phyloP scores from a whole-genome alignment of 2,113 vertebrate genomes.

The Actinemys pallida region DNA sequence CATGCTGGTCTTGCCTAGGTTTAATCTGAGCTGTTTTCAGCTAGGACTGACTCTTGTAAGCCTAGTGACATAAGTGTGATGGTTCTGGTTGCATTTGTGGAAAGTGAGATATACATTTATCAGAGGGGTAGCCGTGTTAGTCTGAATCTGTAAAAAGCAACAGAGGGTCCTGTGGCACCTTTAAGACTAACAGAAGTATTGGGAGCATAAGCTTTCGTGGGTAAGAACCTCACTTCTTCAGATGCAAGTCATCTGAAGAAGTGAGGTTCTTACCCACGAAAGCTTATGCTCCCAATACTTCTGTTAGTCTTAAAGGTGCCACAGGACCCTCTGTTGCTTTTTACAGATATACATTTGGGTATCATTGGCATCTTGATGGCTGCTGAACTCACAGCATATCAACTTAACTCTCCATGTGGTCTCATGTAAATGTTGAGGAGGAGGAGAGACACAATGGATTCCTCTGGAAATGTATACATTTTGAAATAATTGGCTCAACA shows the following conservation, averaged over 20 bases:
- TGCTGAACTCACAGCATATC: background rate
- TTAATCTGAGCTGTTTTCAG: slow-evolving; percentile 1
- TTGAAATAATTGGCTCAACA: slow-evolving; percentile 33
- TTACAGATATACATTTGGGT: no score
- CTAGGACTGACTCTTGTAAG: background rate
- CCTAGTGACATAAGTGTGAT: background rate
- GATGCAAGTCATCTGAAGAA: no score
- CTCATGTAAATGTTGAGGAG: background rate
- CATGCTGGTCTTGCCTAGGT: background rate
- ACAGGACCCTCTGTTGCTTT: no score
- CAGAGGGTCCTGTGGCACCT: no score
- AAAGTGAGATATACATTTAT: background rate
- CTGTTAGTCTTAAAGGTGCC: no score
- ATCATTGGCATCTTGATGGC: background rate
- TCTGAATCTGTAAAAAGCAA: no score
- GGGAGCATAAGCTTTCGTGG: no score
- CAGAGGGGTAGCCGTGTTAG: no score
- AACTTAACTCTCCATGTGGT: background rate
- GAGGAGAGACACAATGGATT: background rate
- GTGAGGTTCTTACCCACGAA: no score
- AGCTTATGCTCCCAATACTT: no score
- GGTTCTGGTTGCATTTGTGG: background rate
- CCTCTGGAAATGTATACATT: background rate
- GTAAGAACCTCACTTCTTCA: no score
- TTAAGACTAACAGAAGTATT: no score